These are phyloP conservation scores for Stercorarius parasiticus DNA, from an alignment of 2,113 vertebrate species.

Conservation along the genomic window DNA sequence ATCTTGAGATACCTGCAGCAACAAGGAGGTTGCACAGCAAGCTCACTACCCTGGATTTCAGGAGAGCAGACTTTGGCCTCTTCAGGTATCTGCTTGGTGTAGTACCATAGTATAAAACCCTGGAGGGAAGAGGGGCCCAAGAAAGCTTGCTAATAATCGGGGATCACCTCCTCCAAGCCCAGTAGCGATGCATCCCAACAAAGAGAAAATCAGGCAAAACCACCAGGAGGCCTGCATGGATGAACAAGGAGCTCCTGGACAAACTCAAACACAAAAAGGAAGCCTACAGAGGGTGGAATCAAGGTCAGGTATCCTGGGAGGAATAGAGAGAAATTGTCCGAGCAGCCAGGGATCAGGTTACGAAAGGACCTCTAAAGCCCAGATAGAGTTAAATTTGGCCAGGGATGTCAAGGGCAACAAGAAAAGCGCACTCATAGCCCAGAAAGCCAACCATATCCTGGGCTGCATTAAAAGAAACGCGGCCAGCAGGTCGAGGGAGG, in stretches of 20 bases:
- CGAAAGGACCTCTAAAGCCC: not conserved
- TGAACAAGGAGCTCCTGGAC: not conserved
- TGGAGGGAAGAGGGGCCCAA: not conserved
- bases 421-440: not conserved
- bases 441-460: no score
- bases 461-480: no score
- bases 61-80: not conserved
- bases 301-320: not conserved
- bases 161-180: not conserved
- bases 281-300: not conserved
- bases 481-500: no score
- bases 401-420: not conserved
- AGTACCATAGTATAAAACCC: not conserved
- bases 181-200: not conserved
- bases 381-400: not conserved
- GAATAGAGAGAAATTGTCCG: not conserved
- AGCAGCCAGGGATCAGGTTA: not conserved
- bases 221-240: not conserved
- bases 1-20: not conserved
- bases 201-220: not conserved
- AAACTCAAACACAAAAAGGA: not conserved
- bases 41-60: not conserved
- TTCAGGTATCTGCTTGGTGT: not conserved
- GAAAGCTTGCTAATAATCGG: not conserved
- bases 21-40: not conserved